These are phyloP conservation scores for Bombus terrestris DNA, from an alignment of 1,140 invertebrate species.

Conservation along the genomic window DNA sequence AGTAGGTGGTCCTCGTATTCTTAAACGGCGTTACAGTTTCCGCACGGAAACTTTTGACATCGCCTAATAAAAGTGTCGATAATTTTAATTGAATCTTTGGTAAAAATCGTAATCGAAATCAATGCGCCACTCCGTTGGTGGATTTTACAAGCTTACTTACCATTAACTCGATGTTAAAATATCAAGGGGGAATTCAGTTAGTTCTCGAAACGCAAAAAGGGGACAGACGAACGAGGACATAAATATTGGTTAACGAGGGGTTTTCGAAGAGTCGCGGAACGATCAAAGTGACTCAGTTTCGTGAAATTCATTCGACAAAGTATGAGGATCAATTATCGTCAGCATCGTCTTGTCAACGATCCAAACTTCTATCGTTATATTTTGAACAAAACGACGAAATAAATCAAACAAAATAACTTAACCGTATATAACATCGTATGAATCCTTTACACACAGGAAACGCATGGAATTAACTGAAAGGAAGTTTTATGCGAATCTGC, in stretches of 20 bases:
- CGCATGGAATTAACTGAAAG: background rate
- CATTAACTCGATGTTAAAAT: background rate
- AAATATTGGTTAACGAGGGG: conserved; percentile 12
- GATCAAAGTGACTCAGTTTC: conserved; percentile 3
- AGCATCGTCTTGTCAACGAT: background rate
- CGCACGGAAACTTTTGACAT: background rate
- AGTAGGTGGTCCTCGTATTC: conserved; percentile 45
- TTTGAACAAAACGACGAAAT: background rate
- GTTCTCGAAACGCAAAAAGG: background rate
- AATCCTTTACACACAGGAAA: background rate
- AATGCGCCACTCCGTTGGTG: background rate
- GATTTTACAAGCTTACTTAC: conserved; percentile 1
- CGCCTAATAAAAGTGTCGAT: background rate
- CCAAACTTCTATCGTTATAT: background rate
- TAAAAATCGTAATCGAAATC: background rate
- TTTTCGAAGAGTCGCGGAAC: background rate
- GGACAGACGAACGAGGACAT: background rate
- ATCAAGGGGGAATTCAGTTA: background rate
- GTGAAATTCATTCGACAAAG: background rate
- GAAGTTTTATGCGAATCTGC: background rate
- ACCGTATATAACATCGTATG: background rate
- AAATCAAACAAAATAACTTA: background rate
- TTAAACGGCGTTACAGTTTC: background rate
- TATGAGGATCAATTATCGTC: background rate
- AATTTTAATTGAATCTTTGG: conserved; percentile 17